Conservation (phyloP, 2,797 vertebrate genomes). For the Acanthurus leucopareius region DNA sequence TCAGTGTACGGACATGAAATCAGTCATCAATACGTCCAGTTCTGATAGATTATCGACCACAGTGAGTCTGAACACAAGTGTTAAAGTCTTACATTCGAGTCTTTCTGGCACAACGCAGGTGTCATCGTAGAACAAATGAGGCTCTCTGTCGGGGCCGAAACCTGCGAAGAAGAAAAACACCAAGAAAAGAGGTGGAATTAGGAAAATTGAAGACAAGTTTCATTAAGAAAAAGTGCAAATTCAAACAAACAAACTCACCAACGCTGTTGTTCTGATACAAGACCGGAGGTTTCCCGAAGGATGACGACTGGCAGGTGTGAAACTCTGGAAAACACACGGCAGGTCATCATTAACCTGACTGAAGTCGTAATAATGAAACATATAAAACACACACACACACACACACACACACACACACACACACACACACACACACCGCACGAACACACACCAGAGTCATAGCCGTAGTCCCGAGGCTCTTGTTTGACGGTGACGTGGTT, state of each 20-base stretch:
- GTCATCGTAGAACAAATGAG: slow-evolving; percentile 91
- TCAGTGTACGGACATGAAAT: too few species aligned
- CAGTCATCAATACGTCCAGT: too few species aligned
- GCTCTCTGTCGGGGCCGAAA: slow-evolving; percentile 90
- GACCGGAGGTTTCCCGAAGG: slow-evolving; percentile 86
- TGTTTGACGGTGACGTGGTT: slow-evolving; percentile 93
- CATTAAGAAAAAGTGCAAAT: too few species aligned
- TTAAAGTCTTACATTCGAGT: slow-evolving; percentile 86
- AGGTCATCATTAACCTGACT: neutral
- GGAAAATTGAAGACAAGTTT: too few species aligned
- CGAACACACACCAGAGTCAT: slow-evolving; percentile 88
- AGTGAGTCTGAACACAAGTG: too few species aligned
- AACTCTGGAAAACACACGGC: slow-evolving; percentile 86
- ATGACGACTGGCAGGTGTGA: slow-evolving; percentile 92
- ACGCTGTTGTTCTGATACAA: slow-evolving; percentile 85
- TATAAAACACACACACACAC: too few species aligned
- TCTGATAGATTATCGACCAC: too few species aligned
- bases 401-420: too few species aligned
- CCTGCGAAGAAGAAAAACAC: slow-evolving; percentile 71
- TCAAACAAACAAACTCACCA: slow-evolving; percentile 79
- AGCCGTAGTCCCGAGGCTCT: slow-evolving; percentile 93
- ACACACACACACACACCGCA: too few species aligned
- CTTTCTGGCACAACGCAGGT: slow-evolving; percentile 93
- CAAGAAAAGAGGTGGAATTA: too few species aligned
- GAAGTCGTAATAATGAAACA: too few species aligned